A percentile compares a stretch with the other conserved stretches of the same genome.
These are phyloP conservation scores for Gallirallus australis DNA, from an alignment of 2,797 vertebrate genomes.

Conservation along the genomic window DNA sequence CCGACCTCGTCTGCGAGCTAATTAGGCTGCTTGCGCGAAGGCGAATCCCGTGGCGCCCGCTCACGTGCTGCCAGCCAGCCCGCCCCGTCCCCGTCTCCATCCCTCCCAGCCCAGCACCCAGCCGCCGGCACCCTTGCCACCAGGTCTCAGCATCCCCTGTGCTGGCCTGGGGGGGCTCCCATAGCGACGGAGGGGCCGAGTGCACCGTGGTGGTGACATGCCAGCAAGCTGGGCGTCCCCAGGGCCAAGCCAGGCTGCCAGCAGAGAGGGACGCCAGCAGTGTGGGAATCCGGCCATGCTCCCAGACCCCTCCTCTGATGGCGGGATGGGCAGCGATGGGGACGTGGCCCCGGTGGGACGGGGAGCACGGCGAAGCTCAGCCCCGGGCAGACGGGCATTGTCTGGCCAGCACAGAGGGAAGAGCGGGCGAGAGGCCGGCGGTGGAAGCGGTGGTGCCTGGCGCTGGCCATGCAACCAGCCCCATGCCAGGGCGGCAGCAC, in stretches of 20 bases:
- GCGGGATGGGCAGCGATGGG: neutral
- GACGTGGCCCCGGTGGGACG: fast-evolving
- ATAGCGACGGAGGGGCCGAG: neutral
- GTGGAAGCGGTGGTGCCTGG: neutral
- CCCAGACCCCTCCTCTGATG: fast-evolving
- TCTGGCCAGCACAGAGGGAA: neutral
- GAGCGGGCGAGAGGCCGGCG: neutral
- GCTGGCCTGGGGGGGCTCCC: neutral
- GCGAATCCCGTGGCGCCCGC: conserved; percentile 53
- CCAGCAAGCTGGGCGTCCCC: neutral
- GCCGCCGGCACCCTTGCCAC: neutral
- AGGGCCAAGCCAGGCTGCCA: neutral
- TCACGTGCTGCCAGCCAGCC: conserved; percentile 20
- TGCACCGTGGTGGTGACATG: fast-evolving
- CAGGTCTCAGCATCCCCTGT: neutral
- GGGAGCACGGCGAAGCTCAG: neutral
- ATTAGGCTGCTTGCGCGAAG: conserved; percentile 61
- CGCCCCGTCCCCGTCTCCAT: neutral
- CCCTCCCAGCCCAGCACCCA: conserved; percentile 18
- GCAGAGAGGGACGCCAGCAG: neutral
- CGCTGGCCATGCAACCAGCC: neutral
- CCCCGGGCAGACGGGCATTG: neutral
- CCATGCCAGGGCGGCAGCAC: neutral
- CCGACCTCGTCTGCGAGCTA: conserved; percentile 43
- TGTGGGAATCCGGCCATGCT: neutral